These are phyloP conservation scores for Galemys pyrenaicus DNA, from an alignment of 2,113 vertebrate species.

Conservation along the genomic window DNA sequence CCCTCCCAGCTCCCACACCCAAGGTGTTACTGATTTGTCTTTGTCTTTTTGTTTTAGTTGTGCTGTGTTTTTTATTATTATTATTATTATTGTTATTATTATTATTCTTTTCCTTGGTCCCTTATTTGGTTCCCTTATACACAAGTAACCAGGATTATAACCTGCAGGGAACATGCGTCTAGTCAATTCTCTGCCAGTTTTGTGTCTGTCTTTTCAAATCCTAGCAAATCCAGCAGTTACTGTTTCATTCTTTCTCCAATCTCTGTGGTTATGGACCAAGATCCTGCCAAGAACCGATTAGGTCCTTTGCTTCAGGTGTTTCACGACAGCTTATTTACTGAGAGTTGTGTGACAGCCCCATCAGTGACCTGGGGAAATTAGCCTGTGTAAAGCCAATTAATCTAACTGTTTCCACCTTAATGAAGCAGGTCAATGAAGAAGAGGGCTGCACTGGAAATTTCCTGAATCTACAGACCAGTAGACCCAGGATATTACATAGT, in stretches of 20 bases:
- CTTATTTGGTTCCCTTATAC: too few relatives aligned
- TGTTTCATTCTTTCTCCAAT: neutral
- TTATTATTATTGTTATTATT: too few relatives aligned
- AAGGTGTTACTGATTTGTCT: too few relatives aligned
- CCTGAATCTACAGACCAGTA: neutral
- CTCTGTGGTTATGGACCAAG: neutral
- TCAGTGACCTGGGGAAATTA: constrained; percentile 44
- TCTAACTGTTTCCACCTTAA: constrained; percentile 47
- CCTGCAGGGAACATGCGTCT: neutral
- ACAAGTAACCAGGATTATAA: neutral
- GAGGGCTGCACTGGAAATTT: constrained; percentile 68
- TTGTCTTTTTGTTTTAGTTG: too few relatives aligned
- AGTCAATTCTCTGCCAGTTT: neutral
- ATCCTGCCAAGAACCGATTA: neutral
- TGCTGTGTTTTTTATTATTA: too few relatives aligned
- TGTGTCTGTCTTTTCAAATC: neutral
- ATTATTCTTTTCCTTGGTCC: too few relatives aligned
- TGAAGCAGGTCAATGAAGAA: constrained; percentile 48
- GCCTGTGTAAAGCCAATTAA: constrained; percentile 58
- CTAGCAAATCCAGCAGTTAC: neutral
- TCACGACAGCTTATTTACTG: neutral
- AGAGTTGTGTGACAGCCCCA: neutral
- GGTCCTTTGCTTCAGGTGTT: neutral
- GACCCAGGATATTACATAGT: neutral
- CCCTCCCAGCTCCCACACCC: too few relatives aligned